These are phyloP conservation scores for Myotis daubentonii DNA, from an alignment of 2,797 vertebrate species.

Conservation along the genomic window DNA sequence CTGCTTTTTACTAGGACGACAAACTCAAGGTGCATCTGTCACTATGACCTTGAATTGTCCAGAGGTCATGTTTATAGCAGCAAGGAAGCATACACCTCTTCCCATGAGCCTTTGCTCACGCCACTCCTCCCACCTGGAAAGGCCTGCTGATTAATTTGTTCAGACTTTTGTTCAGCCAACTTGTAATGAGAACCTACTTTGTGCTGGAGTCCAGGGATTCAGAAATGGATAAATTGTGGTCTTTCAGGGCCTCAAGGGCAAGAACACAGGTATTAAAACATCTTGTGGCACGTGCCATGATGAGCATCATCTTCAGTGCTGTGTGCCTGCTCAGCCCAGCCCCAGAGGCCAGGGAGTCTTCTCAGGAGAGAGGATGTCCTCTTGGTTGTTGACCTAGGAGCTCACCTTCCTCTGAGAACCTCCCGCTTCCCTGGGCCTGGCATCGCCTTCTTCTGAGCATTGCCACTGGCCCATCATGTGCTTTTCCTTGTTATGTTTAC, in stretches of 20 bases:
- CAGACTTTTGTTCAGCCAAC: not conserved
- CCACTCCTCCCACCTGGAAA: not conserved
- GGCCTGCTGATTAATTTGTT: not conserved
- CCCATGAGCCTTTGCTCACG: not conserved
- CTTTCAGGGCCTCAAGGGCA: not conserved
- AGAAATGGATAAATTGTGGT: not conserved
- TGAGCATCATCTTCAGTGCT: not conserved
- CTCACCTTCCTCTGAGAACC: not conserved
- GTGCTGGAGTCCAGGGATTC: not conserved
- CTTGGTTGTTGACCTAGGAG: not conserved
- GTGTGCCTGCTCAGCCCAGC: rapidly evolving
- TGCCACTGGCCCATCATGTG: not conserved
- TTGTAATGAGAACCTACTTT: conserved; percentile 2
- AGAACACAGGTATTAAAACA: not conserved
- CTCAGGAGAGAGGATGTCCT: not conserved
- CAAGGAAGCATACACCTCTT: not conserved
- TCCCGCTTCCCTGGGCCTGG: not conserved
- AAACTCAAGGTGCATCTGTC: not conserved
- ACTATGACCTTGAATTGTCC: conserved; percentile 14
- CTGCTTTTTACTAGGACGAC: not conserved
- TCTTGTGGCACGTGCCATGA: not conserved
- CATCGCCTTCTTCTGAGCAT: not conserved
- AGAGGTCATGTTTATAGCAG: not conserved
- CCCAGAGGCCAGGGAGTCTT: not conserved
- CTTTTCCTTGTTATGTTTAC: not conserved